Evolutionary conservation across 2,797 vertebrate genomes (phyloP).

Genomic region (Holocentrus rufus): DNA sequence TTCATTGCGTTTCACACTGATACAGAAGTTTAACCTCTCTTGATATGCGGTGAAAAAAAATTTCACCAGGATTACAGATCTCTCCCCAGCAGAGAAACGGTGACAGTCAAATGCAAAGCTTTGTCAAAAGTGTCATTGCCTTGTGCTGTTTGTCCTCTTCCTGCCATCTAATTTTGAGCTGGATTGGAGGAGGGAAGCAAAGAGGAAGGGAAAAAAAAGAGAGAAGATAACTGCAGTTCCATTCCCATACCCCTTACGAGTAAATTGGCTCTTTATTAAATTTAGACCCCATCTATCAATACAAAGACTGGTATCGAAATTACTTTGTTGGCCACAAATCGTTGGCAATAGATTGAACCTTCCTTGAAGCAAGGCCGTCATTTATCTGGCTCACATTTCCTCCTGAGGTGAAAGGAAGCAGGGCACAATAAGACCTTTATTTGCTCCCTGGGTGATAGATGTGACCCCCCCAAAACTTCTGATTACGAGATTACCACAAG

Average conservation of each 20-base stretch:
- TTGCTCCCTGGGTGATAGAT: slow-evolving; percentile 79
- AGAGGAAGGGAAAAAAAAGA: slow-evolving; percentile 44
- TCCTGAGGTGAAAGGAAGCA: slow-evolving; percentile 63
- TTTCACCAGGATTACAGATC: slow-evolving; percentile 21
- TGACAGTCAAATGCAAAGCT: slow-evolving; percentile 25
- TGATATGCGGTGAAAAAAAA: slow-evolving; percentile 13
- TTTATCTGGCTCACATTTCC: slow-evolving; percentile 80
- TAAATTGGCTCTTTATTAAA: slow-evolving; percentile 82
- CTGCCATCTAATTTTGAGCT: slow-evolving; percentile 56
- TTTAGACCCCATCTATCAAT: slow-evolving; percentile 80
- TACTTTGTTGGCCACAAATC: slow-evolving; percentile 80
- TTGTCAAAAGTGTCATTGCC: slow-evolving; percentile 56
- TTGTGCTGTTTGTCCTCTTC: slow-evolving; percentile 51
- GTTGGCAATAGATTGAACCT: slow-evolving; percentile 75
- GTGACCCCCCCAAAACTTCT: slow-evolving; percentile 65
- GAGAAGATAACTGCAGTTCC: slow-evolving; percentile 67
- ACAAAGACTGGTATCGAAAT: slow-evolving; percentile 77
- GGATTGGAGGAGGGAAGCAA: slow-evolving; percentile 49
- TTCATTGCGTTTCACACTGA: slow-evolving; percentile 14
- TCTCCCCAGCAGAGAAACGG: slow-evolving; percentile 27
- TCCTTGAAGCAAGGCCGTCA: slow-evolving; percentile 75
- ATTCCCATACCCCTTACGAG: slow-evolving; percentile 59
- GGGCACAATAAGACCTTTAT: slow-evolving; percentile 77
- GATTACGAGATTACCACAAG: slow-evolving; percentile 75
- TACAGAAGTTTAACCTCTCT: slow-evolving; percentile 9